These are phyloP conservation scores for Pseudochirops corinnae DNA, from an alignment of 2,797 vertebrate species.

Conservation along the genomic window DNA sequence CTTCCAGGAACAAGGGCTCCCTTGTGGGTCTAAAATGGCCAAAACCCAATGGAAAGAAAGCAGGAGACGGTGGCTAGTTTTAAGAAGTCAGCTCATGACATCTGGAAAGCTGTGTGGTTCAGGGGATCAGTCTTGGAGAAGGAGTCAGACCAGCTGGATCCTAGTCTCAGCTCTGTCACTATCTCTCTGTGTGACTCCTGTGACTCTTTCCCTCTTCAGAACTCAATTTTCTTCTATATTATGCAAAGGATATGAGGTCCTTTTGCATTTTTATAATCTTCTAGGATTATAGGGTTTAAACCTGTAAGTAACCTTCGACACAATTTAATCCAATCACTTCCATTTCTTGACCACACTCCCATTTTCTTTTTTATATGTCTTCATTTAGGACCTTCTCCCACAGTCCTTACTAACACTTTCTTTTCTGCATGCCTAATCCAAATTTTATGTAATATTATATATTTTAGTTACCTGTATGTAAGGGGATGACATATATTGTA, in stretches of 20 bases:
- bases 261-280: background rate
- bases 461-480: background rate
- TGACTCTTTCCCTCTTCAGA: background rate
- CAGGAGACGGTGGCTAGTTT: background rate
- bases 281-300: background rate
- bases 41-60: background rate
- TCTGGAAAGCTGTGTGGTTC: slow-evolving; percentile 6
- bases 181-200: background rate
- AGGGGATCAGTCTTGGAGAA: background rate
- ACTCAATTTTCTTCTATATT: background rate
- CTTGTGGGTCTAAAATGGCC: background rate
- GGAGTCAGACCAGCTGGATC: background rate
- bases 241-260: background rate
- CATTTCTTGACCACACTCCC: background rate
- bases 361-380: background rate
- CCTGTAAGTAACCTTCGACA: background rate
- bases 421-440: background rate
- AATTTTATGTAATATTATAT: background rate
- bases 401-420: background rate
- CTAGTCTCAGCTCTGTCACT: background rate
- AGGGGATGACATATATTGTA: background rate
- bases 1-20: background rate
- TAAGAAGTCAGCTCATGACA: slow-evolving; percentile 1
- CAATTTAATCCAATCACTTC: background rate
- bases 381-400: background rate